phyloP scores from a whole-genome alignment of 2,888 invertebrate species.

The Lamellibrachia satsuma region DNA sequence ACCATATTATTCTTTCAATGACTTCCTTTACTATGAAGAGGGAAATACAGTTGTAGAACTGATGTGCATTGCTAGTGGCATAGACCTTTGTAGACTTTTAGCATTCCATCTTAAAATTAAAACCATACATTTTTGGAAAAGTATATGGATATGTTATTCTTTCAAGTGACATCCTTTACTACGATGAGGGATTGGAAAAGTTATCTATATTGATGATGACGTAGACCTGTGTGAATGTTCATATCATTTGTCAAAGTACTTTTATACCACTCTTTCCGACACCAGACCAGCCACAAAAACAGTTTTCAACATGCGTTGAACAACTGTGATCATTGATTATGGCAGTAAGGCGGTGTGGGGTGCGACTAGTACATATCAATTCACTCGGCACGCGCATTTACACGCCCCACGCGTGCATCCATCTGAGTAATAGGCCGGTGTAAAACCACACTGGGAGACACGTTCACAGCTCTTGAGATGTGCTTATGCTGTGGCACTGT shows the following conservation, averaged over 20 bases:
- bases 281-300: background rate
- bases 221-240: background rate
- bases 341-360: background rate
- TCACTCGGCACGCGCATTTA: background rate
- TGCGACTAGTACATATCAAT: background rate
- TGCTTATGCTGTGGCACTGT: background rate
- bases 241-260: background rate
- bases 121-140: no score
- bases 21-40: no score
- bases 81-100: background rate
- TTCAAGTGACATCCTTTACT: background rate
- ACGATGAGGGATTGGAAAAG: background rate
- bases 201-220: background rate
- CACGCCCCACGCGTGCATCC: background rate
- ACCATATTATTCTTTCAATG: no score
- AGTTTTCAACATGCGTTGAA: constrained; percentile 1
- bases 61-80: no score
- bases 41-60: no score
- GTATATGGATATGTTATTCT: no score
- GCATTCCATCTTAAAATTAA: background rate
- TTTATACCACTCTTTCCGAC: background rate
- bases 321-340: constrained; percentile 17
- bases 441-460: constrained; percentile 7
- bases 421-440: background rate
- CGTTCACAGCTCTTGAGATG: constrained; percentile 9